These are phyloP conservation scores for Drosophila asahinai DNA, from an alignment of 1,140 invertebrate genomes.

Conservation along the genomic window DNA sequence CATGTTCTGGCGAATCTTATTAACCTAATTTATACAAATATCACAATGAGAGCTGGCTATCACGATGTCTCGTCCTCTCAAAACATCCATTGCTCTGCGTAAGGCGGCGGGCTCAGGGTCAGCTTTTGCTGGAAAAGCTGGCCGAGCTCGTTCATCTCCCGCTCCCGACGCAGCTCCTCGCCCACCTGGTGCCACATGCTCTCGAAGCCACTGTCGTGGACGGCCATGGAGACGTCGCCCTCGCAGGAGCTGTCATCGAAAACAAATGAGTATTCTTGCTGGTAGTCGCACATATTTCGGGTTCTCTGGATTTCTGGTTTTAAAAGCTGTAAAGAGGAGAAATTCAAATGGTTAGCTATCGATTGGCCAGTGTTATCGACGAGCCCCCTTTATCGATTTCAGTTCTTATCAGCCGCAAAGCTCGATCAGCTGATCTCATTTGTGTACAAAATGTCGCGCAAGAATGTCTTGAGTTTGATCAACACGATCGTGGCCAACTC, in stretches of 20 bases:
- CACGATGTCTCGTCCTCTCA: background rate
- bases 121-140: conserved; percentile 64
- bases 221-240: conserved; percentile 35
- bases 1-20: conserved; percentile 2
- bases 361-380: conserved; percentile 7
- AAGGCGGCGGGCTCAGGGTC: conserved; percentile 27
- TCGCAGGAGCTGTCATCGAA: conserved; percentile 67
- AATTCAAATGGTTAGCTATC: conserved; percentile 19
- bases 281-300: conserved; percentile 64
- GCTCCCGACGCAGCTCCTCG: conserved; percentile 62
- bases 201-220: conserved; percentile 61
- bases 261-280: conserved; percentile 64
- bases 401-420: conserved; percentile 37
- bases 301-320: background rate
- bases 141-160: conserved; percentile 50
- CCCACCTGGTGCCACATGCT: conserved; percentile 63
- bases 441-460: conserved; percentile 62
- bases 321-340: conserved; percentile 18
- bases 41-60: conserved; percentile 18
- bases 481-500: conserved; percentile 72
- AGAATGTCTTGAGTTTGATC: conserved; percentile 75
- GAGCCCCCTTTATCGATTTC: conserved; percentile 19
- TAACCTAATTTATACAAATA: conserved; percentile 28
- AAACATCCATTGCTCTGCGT: conserved; percentile 30
- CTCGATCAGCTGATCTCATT: conserved; percentile 33